Evolutionary conservation across 2,888 invertebrate species (phyloP).

Genomic region (Aphidoletes aphidimyza): DNA sequence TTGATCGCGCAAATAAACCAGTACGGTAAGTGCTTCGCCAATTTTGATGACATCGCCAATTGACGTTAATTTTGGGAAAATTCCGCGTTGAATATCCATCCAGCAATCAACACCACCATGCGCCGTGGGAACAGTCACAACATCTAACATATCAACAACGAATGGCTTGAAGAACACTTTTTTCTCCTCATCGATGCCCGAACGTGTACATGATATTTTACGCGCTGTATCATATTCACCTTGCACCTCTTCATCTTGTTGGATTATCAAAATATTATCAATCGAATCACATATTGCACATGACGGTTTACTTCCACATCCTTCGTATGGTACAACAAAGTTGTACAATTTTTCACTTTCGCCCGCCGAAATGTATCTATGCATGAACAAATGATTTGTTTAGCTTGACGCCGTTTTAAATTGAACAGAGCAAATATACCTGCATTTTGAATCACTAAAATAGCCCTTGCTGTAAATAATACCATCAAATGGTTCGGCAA

Average conservation of each 20-base stretch:
- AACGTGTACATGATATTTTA: conserved; percentile 69
- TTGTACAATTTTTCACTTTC: conserved; percentile 70
- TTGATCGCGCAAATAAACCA: conserved; percentile 76
- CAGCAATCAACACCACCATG: conserved; percentile 77
- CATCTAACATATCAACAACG: conserved; percentile 76
- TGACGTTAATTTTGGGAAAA: conserved; percentile 75
- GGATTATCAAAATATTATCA: conserved; percentile 76
- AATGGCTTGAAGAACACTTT: conserved; percentile 69
- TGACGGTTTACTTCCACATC: conserved; percentile 73
- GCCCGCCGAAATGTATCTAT: conserved; percentile 73
- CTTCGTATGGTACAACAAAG: conserved; percentile 74
- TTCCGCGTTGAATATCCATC: conserved; percentile 80
- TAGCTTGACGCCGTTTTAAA: too few species aligned
- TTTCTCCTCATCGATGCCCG: conserved; percentile 64
- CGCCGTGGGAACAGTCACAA: conserved; percentile 74
- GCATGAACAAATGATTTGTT: too few species aligned
- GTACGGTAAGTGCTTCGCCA: conserved; percentile 76
- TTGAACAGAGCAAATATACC: conserved; percentile 67
- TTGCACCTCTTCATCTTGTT: conserved; percentile 75
- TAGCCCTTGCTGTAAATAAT: conserved; percentile 78
- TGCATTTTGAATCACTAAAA: conserved; percentile 74
- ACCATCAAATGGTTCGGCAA: conserved; percentile 73
- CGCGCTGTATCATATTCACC: conserved; percentile 75
- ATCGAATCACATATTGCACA: conserved; percentile 73
- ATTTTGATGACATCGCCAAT: conserved; percentile 74